These are phyloP conservation scores for Aptenodytes patagonicus DNA, from an alignment of 2,113 vertebrate genomes.

Conservation along the genomic window DNA sequence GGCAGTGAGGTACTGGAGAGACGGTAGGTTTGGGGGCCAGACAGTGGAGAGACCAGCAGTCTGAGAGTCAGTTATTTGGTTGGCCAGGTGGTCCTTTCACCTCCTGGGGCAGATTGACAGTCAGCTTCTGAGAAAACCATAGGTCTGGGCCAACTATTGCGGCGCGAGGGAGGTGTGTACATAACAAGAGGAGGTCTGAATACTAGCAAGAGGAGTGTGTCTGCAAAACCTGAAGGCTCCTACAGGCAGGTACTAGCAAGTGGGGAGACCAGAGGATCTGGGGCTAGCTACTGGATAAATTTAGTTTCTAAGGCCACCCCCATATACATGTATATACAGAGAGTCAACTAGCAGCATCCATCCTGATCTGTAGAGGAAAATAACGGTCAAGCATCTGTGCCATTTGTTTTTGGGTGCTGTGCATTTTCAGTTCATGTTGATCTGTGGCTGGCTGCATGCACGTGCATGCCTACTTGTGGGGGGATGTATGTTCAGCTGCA, in stretches of 20 bases:
- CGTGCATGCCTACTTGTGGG: too few species aligned
- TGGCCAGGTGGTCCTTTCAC: background rate
- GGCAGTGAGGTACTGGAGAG: background rate
- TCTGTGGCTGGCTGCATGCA: background rate
- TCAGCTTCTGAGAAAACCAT: background rate
- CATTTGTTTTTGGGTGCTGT: background rate
- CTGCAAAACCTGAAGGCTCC: background rate
- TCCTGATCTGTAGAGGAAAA: background rate
- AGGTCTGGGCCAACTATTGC: background rate
- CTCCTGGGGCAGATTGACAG: background rate
- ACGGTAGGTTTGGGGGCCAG: background rate
- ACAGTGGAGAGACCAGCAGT: background rate
- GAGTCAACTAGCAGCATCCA: background rate
- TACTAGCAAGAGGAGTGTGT: background rate
- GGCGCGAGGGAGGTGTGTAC: accelerated
- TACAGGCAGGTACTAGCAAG: background rate
- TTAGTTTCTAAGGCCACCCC: background rate
- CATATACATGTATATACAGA: background rate
- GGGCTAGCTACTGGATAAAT: background rate
- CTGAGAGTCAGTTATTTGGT: background rate
- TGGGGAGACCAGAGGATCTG: background rate
- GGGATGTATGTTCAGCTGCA: background rate
- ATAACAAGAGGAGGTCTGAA: background rate
- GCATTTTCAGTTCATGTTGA: background rate
- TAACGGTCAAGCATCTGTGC: background rate